Base-by-base conservation (phyloP, 2,797 vertebrate species). In the Chromobotia macracanthus region DNA sequence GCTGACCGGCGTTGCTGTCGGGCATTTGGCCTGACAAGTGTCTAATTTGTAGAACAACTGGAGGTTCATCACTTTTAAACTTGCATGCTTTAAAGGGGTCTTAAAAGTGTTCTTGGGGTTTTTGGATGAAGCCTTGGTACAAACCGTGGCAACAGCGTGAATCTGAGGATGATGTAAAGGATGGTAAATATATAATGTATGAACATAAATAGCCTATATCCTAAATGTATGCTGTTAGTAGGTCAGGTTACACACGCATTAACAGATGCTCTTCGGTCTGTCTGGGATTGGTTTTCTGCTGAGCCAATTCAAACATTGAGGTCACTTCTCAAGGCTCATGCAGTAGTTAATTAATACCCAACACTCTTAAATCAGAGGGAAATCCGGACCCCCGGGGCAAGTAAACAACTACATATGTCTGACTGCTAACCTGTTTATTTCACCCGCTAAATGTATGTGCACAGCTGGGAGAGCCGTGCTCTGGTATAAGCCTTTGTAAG, bases 11-110 rank as follows among this genome's bases (percentile, higher is more conserved):
- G 41, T 76, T 69, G 72, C 75, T 81, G 79, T 79, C 25, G 72
- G 67, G 76, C 58, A 19, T 79, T 74, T 81, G 71, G 63, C 51
- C 50, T 64, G 76, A 74, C 72, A 61, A 61, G 76, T 63, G 55
- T 69, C 72, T 79, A 76, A 83, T 83, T 83, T 85, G 78, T 71
- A 70, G 66, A 85, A 67, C 72, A 85, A 72, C 75, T 70, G 55
- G 67, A 81, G 79, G 68, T 72, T 85, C 72, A 83, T 79, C 67
- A n/a, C n/a, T n/a, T n/a, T n/a, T n/a, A n/a, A n/a, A n/a, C n/a
- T n/a, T n/a, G n/a, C n/a, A n/a, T n/a, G n/a, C n/a, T n/a, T n/a
- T n/a, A n/a, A 69, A n/a, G n/a, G n/a, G n/a, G n/a, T n/a, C n/a
- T n/a, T 77, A 61, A 44, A 25, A 78, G 25, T 58, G 64, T 35